Percentiles rank a stretch among this genome's conserved stretches.
These are phyloP conservation scores for Platycnemis pennipes DNA, from an alignment of 2,888 invertebrate species.

Conservation along the genomic window DNA sequence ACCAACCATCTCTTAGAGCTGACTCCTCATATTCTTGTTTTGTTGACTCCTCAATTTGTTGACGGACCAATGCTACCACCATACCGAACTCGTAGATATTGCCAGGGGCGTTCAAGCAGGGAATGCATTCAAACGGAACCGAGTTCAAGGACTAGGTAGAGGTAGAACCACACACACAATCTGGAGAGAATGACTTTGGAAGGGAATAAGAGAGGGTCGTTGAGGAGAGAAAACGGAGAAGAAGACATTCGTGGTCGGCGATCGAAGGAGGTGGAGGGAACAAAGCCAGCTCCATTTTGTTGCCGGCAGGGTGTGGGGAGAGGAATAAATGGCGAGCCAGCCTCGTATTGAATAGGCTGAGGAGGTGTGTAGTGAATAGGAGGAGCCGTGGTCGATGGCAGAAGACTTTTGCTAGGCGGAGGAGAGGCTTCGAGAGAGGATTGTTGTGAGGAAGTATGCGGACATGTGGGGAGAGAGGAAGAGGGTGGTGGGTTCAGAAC, in stretches of 20 bases:
- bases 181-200: not conserved
- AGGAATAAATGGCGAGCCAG: slow-evolving; percentile 41
- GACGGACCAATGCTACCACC: no score
- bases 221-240: not conserved
- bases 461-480: not conserved
- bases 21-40: no score
- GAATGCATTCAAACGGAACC: not conserved
- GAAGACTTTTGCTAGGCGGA: slow-evolving; percentile 6
- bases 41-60: no score
- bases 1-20: no score
- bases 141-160: no score
- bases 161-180: no score
- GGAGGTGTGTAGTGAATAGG: slow-evolving; percentile 26
- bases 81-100: no score
- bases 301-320: not conserved
- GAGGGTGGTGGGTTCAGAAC: not conserved
- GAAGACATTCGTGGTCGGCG: not conserved
- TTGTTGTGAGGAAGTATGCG: not conserved
- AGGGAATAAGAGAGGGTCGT: not conserved
- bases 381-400: slow-evolving; percentile 7
- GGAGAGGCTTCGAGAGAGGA: not conserved
- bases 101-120: no score
- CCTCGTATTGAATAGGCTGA: not conserved
- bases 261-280: slow-evolving; percentile 3
- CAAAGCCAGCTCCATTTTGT: slow-evolving; percentile 31